These are phyloP conservation scores for Emydoidea blandingii DNA, from an alignment of 2,797 vertebrate genomes.

Conservation along the genomic window DNA sequence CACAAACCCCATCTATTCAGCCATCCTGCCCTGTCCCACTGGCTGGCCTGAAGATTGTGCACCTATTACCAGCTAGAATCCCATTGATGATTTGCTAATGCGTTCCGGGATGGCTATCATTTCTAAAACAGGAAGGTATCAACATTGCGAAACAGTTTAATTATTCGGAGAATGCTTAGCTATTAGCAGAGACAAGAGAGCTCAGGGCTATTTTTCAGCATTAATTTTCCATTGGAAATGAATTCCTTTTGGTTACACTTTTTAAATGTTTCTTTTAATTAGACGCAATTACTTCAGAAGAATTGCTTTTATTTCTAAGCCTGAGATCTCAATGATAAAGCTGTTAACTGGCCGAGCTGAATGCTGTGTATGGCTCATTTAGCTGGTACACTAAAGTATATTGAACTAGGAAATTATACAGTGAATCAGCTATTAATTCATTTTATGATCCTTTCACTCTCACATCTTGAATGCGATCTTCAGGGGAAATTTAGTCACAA, in stretches of 20 bases:
- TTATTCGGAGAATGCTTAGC: constrained; percentile 86
- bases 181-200: constrained; percentile 87
- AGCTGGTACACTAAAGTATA: constrained; percentile 89
- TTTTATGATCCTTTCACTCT: constrained; percentile 89
- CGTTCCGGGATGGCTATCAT: constrained; percentile 60
- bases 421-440: constrained; percentile 90
- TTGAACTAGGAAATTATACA: constrained; percentile 92
- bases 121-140: constrained; percentile 76
- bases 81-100: not conserved
- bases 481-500: constrained; percentile 86
- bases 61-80: not conserved
- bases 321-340: constrained; percentile 91
- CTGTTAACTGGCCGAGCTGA: constrained; percentile 87
- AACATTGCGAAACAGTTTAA: constrained; percentile 86
- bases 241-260: constrained; percentile 92
- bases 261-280: constrained; percentile 93
- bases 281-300: constrained; percentile 92
- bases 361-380: constrained; percentile 89
- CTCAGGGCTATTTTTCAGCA: constrained; percentile 90
- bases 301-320: constrained; percentile 91
- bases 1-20: not conserved
- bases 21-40: not conserved
- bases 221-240: constrained; percentile 91
- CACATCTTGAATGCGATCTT: constrained; percentile 87
- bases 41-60: not conserved